Evolutionary conservation across 2,113 vertebrate genomes (phyloP), one percentile per base, ranked within the genome.

Genomic region (Callipepla squamata): DNA sequence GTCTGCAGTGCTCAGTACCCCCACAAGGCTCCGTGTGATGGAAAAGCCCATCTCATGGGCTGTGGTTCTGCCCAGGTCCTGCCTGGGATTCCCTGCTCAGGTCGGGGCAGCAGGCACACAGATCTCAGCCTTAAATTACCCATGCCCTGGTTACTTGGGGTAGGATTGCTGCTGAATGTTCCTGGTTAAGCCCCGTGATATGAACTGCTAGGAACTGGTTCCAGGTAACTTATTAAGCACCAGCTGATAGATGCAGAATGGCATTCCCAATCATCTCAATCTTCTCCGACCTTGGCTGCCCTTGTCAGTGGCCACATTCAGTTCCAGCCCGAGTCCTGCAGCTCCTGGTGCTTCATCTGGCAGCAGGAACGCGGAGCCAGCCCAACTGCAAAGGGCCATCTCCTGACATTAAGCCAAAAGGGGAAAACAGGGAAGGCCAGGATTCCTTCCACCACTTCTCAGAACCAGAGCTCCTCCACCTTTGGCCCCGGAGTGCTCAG

Each of bases 221-320:
- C 63, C 68, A 85, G 82, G 93, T 95, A 95, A 93, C 87, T 82
- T 57, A 90, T 95, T 86, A 96, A 96, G 90, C 80, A 51, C 12
- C 32, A 30, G 88, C 0, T 83, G 85, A 75, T 45, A 7, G 1
- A 70, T 0, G 2, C 21, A 34, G 85, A 91, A 76, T 5, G 62
- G 73, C 74, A 77, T 93, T 94, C 62, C 63, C 78, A 61, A 51
- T 44, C 17, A 76, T 26, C 58, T 55, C 26, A 62, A 67, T 72
- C 72, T 87, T 90, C 80, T 32, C 67, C 2, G 47, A 90, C 94
- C 84, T 92, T 82, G 84, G 34, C 69, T 77, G 91, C 91, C 96
- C 93, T 94, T 38, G 85, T 92, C 80, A 15, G 7, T 11, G 89
- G 89, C 74, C 90, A 38, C 13, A 17, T 26, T n/a, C 44, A 59